Percentiles rank a stretch among this genome's conserved stretches.
Conservation (phyloP, 2,888 invertebrate species). For the Patella pellucida region DNA sequence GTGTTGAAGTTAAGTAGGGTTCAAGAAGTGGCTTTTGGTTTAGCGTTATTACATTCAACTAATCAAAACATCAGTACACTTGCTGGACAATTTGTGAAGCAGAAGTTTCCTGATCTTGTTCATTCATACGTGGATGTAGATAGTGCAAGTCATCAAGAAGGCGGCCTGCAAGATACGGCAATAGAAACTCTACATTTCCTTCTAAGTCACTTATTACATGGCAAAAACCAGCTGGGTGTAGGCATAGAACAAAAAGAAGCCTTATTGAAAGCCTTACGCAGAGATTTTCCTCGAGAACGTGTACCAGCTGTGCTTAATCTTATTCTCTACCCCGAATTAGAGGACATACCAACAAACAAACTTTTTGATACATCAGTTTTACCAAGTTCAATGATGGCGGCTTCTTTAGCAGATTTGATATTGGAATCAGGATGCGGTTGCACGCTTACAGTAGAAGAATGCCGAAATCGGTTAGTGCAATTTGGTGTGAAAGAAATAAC, state of each 20-base stretch:
- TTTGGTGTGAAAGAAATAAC: slow-evolving; percentile 84
- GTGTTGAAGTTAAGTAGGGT: slow-evolving; percentile 87
- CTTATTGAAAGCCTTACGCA: slow-evolving; percentile 84
- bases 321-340: slow-evolving; percentile 82
- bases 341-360: slow-evolving; percentile 75
- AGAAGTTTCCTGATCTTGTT: slow-evolving; percentile 83
- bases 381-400: slow-evolving; percentile 72
- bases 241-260: slow-evolving; percentile 82
- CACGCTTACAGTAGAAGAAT: slow-evolving; percentile 76
- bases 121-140: slow-evolving; percentile 86
- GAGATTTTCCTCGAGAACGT: slow-evolving; percentile 89
- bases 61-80: slow-evolving; percentile 82
- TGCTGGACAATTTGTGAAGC: slow-evolving; percentile 84
- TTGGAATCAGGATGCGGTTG: slow-evolving; percentile 93
- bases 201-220: slow-evolving; percentile 75
- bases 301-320: slow-evolving; percentile 92
- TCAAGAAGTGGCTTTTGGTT: slow-evolving; percentile 91
- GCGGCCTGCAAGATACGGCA: slow-evolving; percentile 88
- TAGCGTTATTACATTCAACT: slow-evolving; percentile 86
- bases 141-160: slow-evolving; percentile 68
- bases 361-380: slow-evolving; percentile 70
- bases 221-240: slow-evolving; percentile 74
- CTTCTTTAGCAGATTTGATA: slow-evolving; percentile 83
- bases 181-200: slow-evolving; percentile 90
- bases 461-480: slow-evolving; percentile 84